Evolutionary conservation across 2,113 vertebrate genomes (phyloP).

Genomic region (Parus major): DNA sequence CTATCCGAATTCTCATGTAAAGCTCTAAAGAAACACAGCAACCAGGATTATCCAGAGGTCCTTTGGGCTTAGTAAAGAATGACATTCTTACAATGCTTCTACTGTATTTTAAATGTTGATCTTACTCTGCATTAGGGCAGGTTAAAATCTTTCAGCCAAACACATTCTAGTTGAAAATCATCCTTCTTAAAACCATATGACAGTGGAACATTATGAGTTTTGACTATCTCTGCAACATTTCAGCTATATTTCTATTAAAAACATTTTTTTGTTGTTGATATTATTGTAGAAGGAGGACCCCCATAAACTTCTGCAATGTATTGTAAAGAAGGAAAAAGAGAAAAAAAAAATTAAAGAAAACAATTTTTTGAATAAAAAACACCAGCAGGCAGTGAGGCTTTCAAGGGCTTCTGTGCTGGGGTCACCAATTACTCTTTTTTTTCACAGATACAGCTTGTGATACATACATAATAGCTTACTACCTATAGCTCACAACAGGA

Average conservation of each 20-base stretch:
- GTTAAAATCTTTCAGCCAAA: not conserved
- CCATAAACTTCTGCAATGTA: not conserved
- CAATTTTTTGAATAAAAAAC: not conserved
- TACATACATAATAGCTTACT: not conserved
- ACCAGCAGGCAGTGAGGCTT: not conserved
- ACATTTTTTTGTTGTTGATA: not conserved
- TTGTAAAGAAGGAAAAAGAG: not conserved
- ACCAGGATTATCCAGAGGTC: constrained; percentile 24
- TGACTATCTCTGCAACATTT: not conserved
- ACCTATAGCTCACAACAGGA: not conserved
- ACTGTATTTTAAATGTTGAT: constrained; percentile 4
- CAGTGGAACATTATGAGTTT: not conserved
- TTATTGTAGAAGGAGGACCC: not conserved
- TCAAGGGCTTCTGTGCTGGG: not conserved
- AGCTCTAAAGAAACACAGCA: not conserved
- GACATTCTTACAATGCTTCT: constrained; percentile 34
- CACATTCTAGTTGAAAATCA: not conserved
- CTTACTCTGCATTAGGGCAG: not conserved
- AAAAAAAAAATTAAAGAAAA: not conserved
- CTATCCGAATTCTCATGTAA: not conserved
- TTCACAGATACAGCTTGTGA: not conserved
- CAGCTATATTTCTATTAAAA: not conserved
- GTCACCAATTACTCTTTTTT: not conserved
- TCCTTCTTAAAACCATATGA: not conserved
- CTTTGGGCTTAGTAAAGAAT: not conserved